Evolutionary conservation across 2,113 vertebrate species (phyloP).

Genomic region (Oreochromis niloticus): DNA sequence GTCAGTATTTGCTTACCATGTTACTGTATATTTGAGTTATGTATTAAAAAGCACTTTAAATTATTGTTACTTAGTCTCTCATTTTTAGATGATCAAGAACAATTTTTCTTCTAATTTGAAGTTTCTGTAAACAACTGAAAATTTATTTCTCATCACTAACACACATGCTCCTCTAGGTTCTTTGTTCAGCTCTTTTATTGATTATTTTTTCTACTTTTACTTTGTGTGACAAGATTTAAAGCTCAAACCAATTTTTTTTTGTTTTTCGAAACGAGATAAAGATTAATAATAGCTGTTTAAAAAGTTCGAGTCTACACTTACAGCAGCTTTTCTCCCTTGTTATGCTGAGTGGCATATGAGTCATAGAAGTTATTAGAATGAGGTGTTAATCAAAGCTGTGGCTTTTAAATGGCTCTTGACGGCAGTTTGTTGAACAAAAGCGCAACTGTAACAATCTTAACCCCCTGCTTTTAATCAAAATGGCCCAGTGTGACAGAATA

Average conservation of each 20-base stretch:
- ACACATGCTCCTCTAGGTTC: rapidly evolving
- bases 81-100: not conserved
- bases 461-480: not conserved
- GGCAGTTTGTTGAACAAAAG: not conserved
- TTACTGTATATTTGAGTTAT: not conserved
- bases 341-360: not conserved
- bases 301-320: not conserved
- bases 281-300: not conserved
- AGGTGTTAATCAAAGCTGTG: not conserved
- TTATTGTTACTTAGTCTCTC: not conserved
- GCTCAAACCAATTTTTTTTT: not conserved
- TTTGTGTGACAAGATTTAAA: not conserved
- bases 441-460: not conserved
- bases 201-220: not conserved
- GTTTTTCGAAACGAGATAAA: not conserved
- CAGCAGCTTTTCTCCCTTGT: not conserved
- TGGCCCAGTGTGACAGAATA: not conserved
- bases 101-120: not conserved
- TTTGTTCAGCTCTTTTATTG: not conserved
- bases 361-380: not conserved
- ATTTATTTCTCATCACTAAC: rapidly evolving
- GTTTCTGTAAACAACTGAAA: not conserved
- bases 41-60: not conserved
- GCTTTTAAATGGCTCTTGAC: not conserved
- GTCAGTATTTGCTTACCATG: not conserved